Conservation (phyloP, 92 coral and sea anemone species). For the Palythoa caribaeorum region DNA sequence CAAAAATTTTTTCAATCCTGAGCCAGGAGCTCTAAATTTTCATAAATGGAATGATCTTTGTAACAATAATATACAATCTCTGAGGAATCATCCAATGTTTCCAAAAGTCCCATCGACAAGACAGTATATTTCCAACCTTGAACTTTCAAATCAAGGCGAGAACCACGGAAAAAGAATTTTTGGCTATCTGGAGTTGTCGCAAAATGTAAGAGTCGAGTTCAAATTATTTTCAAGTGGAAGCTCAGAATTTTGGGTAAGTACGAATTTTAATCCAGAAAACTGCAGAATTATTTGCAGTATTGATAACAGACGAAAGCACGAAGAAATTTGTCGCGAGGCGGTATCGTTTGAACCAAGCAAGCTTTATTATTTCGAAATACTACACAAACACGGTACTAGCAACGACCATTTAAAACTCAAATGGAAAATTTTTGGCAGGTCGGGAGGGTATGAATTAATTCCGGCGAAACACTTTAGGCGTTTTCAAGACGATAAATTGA, state of each 20-base stretch:
- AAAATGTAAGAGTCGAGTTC: slow-evolving; percentile 61
- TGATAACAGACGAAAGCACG: background rate
- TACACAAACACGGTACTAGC: slow-evolving; percentile 72
- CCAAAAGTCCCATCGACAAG: slow-evolving; percentile 84
- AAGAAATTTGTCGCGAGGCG: background rate
- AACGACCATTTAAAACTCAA: slow-evolving; percentile 49
- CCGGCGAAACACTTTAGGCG: slow-evolving; percentile 55
- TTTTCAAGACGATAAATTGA: slow-evolving; percentile 63
- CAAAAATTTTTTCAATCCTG: background rate
- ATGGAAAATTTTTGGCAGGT: slow-evolving; percentile 65
- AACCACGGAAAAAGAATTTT: slow-evolving; percentile 84
- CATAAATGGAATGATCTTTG: slow-evolving; percentile 86
- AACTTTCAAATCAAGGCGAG: slow-evolving; percentile 35
- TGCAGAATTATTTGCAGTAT: slow-evolving; percentile 55
- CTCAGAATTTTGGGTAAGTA: slow-evolving; percentile 88
- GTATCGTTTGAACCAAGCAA: background rate
- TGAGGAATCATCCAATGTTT: slow-evolving; percentile 75
- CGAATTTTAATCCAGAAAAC: slow-evolving; percentile 63
- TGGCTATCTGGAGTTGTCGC: slow-evolving; percentile 73
- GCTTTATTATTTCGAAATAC: slow-evolving; percentile 78
- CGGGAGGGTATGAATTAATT: slow-evolving; percentile 40
- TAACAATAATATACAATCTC: slow-evolving; percentile 70
- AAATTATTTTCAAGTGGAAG: slow-evolving; percentile 69
- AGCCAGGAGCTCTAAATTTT: slow-evolving; percentile 65
- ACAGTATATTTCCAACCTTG: slow-evolving; percentile 49